Conservation (phyloP, 1,140 invertebrate species). For the Magallana ariakensis region DNA sequence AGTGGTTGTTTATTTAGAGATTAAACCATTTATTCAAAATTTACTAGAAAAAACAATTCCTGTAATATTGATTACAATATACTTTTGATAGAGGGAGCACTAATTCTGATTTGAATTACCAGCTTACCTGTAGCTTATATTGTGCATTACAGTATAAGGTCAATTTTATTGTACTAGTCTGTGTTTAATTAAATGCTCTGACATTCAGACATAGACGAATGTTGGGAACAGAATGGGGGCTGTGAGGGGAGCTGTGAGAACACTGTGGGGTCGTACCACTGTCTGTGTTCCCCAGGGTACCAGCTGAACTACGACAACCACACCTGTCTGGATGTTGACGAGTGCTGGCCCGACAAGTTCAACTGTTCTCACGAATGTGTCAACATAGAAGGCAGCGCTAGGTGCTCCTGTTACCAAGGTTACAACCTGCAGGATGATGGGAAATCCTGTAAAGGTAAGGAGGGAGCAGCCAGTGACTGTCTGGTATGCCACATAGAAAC, state of each 20-base stretch:
- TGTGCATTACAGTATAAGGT: no score
- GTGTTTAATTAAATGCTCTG: background rate
- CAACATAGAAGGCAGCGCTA: slow-evolving; percentile 65
- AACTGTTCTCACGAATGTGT: slow-evolving; percentile 67
- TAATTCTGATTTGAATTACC: no score
- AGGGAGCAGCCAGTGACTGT: background rate
- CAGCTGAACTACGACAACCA: slow-evolving; percentile 71
- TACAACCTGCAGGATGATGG: slow-evolving; percentile 73
- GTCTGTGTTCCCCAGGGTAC: slow-evolving; percentile 71
- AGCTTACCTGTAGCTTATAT: no score
- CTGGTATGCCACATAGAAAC: background rate
- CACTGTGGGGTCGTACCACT: slow-evolving; percentile 61
- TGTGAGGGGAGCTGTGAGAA: slow-evolving; percentile 64
- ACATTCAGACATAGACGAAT: slow-evolving; percentile 49
- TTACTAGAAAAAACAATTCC: no score
- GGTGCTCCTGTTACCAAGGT: slow-evolving; percentile 74
- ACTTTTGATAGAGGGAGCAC: no score
- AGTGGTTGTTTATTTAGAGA: background rate
- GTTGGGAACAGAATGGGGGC: slow-evolving; percentile 23
- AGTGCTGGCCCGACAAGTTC: slow-evolving; percentile 60
- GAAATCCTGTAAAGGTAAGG: slow-evolving; percentile 65
- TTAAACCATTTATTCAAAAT: no score
- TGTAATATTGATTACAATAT: no score
- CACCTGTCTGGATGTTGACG: slow-evolving; percentile 66
- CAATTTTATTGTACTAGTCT: no score